Base-by-base conservation (phyloP, 2,888 invertebrate genomes). In the Pachydiplax longipennis region DNA sequence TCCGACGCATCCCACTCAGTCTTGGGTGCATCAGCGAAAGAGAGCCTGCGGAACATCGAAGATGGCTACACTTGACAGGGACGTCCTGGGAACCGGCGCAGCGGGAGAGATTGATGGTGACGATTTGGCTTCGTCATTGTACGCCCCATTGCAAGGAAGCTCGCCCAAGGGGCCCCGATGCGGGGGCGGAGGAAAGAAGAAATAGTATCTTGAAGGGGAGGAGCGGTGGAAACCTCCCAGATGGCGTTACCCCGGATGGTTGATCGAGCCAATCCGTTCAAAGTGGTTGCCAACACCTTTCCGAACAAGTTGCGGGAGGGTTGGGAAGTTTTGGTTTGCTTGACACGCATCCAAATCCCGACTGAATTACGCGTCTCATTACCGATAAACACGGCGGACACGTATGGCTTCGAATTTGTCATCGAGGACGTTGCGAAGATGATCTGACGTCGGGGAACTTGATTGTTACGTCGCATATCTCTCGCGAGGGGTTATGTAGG, bases 121-220 rank as follows among this genome's bases (percentile, higher is more conserved):
- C 87, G 87, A 87, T 87, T 87, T 87, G 87, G 87, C 87, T 61
- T 87, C 87, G 87, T 87, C 87, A 87, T 61, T 65, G 87, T 61
- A 87, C 87, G 15, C 44, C 35, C 44, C 31, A 83, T 82, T 48
- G 82, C n/a, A 31, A 31, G 53, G 82, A 25, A 13, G 82, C 44
- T 25, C 25, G 82, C n/a, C n/a, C n/a, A 12, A 15, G 48, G 82
- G 80, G 80, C 13, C 13, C 1, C 37, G 13, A 35, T 12, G 35
- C 37, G 80, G 80, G 37, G 80, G 35, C 5, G 58, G 58, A 22
- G 58, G 83, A 65, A 10, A 61, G 87, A 3, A 18, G 44, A 53
- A 18, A 35, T 31, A 35, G 37, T 22, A 35, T 83, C 83, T 40
- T 8, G 37, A 61, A 37, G 37, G 87, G n/a, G 48, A 22, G 53